Evolutionary conservation across 2,797 vertebrate species (phyloP).

Genomic region (Sardinella longiceps): DNA sequence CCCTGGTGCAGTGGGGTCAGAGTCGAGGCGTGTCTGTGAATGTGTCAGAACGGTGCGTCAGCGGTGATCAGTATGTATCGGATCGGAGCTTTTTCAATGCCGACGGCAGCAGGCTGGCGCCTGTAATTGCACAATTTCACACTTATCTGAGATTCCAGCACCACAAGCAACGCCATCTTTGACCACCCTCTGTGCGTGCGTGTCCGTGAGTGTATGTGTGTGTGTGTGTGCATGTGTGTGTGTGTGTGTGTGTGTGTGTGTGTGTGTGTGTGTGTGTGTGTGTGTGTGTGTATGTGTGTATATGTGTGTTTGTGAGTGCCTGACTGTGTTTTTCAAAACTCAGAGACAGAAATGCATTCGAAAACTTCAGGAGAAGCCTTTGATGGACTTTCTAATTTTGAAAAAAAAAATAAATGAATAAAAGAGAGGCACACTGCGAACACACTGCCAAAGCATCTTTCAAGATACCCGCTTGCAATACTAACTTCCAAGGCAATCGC

Average conservation of each 20-base stretch:
- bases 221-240: conserved; percentile 13
- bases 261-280: background rate
- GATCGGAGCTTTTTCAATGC: conserved; percentile 28
- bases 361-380: background rate
- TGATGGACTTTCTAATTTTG: background rate
- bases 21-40: conserved; percentile 59
- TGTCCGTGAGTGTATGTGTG: conserved; percentile 34
- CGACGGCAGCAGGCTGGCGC: conserved; percentile 38
- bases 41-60: conserved; percentile 58
- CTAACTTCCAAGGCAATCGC: background rate
- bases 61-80: conserved; percentile 36
- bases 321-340: conserved; percentile 29
- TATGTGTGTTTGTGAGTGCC: background rate
- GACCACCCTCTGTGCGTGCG: conserved; percentile 31
- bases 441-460: background rate
- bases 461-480: background rate
- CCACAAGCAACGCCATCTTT: conserved; percentile 18
- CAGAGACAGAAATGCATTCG: conserved; percentile 37
- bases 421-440: background rate
- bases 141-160: conserved; percentile 47
- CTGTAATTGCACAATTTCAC: conserved; percentile 49
- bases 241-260: background rate
- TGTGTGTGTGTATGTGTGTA: background rate
- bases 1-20: conserved; percentile 40
- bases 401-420: too few species aligned